phyloP scores from a whole-genome alignment of 2,888 invertebrate genomes.

The Hypomecis punctinalis region DNA sequence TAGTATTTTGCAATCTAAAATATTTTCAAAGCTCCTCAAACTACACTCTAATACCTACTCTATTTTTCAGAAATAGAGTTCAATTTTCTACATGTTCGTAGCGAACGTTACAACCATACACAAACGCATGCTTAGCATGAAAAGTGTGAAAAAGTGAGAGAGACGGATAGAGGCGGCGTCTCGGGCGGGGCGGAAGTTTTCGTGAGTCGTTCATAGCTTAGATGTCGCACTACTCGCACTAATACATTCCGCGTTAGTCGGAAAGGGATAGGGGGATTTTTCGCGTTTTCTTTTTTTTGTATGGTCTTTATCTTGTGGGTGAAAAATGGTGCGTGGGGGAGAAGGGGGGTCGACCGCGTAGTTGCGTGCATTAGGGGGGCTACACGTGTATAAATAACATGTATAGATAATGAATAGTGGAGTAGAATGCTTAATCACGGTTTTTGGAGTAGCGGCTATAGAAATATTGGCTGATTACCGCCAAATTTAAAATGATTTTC shows the following conservation, averaged over 20 bases:
- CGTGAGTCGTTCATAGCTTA: conserved; percentile 84
- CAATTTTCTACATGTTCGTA: conserved; percentile 34
- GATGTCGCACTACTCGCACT: conserved; percentile 74
- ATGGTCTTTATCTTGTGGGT: conserved; percentile 83
- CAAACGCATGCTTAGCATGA: conserved; percentile 59
- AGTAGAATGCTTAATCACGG: conserved; percentile 81
- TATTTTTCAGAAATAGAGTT: conserved; percentile 27
- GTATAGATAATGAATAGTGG: conserved; percentile 81
- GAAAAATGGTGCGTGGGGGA: conserved; percentile 79
- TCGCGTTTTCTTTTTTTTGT: conserved; percentile 84
- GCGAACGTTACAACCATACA: conserved; percentile 47
- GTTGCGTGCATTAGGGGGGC: conserved; percentile 80
- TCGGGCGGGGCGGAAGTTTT: conserved; percentile 84
- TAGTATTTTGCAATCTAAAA: conserved; percentile 82
- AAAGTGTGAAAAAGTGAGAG: conserved; percentile 85
- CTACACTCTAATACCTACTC: conserved; percentile 41
- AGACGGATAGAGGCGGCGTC: conserved; percentile 83
- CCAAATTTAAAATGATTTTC: conserved; percentile 70
- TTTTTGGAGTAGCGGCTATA: conserved; percentile 73
- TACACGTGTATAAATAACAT: background rate
- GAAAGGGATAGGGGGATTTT: conserved; percentile 78
- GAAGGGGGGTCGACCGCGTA: conserved; percentile 62
- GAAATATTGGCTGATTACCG: conserved; percentile 78
- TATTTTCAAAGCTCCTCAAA: conserved; percentile 70
- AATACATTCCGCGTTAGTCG: conserved; percentile 46